Evolutionary conservation across 2,113 vertebrate species (phyloP).

Genomic region (Oplegnathus fasciatus): DNA sequence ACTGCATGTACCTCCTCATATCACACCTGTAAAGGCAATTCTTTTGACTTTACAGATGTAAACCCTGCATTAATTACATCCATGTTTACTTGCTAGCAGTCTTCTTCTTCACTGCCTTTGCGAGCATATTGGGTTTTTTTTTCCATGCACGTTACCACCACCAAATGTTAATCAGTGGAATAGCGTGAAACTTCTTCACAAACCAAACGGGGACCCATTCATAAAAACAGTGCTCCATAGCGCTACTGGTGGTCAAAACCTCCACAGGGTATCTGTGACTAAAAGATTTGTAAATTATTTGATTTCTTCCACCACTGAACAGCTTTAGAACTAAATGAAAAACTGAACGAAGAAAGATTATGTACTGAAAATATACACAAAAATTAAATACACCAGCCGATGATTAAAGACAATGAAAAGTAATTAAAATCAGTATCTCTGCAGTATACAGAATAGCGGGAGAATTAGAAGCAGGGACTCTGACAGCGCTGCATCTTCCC

Average conservation of each 20-base stretch:
- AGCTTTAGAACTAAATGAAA: not conserved
- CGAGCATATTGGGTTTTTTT: not conserved
- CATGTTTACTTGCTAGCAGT: not conserved
- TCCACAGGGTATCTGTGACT: not conserved
- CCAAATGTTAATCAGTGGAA: not conserved
- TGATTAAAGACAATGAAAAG: constrained; percentile 6
- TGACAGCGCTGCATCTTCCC: not conserved
- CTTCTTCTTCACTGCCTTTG: not conserved
- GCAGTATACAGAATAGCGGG: not conserved
- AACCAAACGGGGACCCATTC: not conserved
- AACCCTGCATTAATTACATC: not conserved
- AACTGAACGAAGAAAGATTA: no score
- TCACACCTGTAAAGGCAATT: not conserved
- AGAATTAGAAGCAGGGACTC: not conserved
- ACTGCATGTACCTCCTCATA: not conserved
- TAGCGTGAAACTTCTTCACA: not conserved
- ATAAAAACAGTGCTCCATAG: not conserved
- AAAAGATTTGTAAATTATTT: not conserved
- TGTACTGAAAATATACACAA: not conserved
- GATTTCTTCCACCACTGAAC: not conserved
- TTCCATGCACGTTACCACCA: not conserved
- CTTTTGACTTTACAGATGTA: not conserved
- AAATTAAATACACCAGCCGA: not conserved
- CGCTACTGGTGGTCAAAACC: not conserved
- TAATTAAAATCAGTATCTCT: not conserved